These are phyloP conservation scores for Invenusta paracnida DNA, from an alignment of 2,888 invertebrate species.

Conservation along the genomic window DNA sequence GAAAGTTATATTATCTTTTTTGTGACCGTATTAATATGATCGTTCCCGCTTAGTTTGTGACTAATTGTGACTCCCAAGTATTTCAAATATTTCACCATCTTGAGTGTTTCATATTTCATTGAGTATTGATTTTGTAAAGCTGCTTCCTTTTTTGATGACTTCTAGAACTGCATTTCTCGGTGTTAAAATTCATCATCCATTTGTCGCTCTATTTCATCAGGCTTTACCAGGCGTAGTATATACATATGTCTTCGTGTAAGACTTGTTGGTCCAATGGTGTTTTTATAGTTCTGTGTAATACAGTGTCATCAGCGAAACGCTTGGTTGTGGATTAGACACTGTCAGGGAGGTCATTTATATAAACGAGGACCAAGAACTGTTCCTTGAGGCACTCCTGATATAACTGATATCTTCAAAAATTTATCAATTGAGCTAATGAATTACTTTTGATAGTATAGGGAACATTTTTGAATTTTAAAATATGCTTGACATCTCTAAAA, in stretches of 20 bases:
- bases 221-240: too few species aligned
- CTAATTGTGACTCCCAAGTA: neutral
- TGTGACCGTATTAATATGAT: neutral
- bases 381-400: neutral
- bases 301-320: neutral
- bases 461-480: too few species aligned
- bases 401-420: neutral
- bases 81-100: neutral
- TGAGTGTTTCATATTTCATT: neutral
- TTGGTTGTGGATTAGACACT: neutral
- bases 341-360: neutral
- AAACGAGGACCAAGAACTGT: neutral
- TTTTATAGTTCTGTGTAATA: too few species aligned
- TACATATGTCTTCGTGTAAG: too few species aligned
- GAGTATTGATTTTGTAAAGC: neutral
- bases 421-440: too few species aligned
- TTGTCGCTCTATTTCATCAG: neutral
- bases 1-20: neutral
- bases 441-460: too few species aligned
- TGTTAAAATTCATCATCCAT: neutral
- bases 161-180: neutral
- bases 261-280: too few species aligned
- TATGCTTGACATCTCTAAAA: too few species aligned
- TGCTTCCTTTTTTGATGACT: neutral
- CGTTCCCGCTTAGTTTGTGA: neutral